A percentile compares a stretch with the other conserved stretches of the same genome.
Conservation (phyloP, 2,113 vertebrate species). For the Colistium nudipinnis region DNA sequence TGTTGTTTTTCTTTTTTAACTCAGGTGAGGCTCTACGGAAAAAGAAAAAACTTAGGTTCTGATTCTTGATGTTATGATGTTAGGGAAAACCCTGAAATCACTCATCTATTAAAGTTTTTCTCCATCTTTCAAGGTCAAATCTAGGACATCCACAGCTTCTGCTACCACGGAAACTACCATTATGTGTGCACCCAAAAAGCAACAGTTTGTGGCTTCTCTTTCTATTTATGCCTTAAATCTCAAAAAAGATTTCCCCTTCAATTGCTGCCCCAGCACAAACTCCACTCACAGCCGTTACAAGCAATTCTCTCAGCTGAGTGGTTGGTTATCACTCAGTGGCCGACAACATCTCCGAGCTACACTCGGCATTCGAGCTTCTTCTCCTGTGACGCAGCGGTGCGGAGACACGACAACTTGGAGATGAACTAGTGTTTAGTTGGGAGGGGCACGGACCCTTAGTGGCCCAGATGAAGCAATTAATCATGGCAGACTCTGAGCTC, state of each 20-base stretch:
- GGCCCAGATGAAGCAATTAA: conserved; percentile 55
- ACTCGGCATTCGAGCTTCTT: neutral
- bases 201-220: neutral
- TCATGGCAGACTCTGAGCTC: conserved; percentile 38
- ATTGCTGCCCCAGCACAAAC: neutral
- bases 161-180: neutral
- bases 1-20: neutral
- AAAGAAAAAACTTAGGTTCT: neutral
- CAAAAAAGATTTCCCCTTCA: neutral
- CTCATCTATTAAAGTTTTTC: neutral
- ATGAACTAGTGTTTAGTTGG: conserved; percentile 31
- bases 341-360: conserved; percentile 15
- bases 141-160: neutral
- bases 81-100: neutral
- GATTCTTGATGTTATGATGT: neutral
- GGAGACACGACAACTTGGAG: conserved; percentile 19
- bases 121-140: neutral
- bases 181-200: conserved; percentile 4
- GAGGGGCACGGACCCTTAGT: conserved; percentile 38
- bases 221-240: neutral
- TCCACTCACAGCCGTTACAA: neutral
- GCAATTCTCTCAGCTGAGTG: neutral
- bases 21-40: neutral
- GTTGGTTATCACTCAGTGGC: conserved; percentile 5
- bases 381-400: conserved; percentile 1